Base-by-base conservation (phyloP, 2,888 invertebrate genomes). In the Proisotoma minuta region DNA sequence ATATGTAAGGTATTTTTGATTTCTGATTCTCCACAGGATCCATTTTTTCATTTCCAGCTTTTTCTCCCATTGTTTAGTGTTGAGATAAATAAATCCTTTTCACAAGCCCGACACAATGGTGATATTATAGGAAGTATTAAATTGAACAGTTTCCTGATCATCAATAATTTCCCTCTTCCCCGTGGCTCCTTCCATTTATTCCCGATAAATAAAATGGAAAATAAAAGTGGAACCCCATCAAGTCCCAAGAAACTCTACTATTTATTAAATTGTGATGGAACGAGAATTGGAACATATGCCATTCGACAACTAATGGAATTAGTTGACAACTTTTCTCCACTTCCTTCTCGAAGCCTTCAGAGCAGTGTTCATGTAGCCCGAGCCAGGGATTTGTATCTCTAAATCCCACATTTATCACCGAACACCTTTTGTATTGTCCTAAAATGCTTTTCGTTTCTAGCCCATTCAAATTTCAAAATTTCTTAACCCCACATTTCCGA, bases 161-260 rank as follows among this genome's bases (percentile, higher is more conserved):
- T 62, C 65, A 66, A 63, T 66, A 66, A 66, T 52, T 57, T 56
- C n/a, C n/a, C n/a, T 61, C 58, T 57, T 65, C 65, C 67, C 67
- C 34, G 67, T 62, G 59, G 67, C 53, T 64, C 59, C 56, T 60
- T 60, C 64, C 63, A 67, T 67, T 67, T 67, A 27, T 43, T 23
- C 47, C 56, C 23, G 56, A 49, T 22, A 49, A 49, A 56, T 56
- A 47, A 56, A 40, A 40, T 24, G 23, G 56, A 47, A 56, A 27
- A 18, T 26, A 15, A 10, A 52, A 27, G n/a, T 58, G 58, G 50
- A 50, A 50, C 58, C 58, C 58, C 39, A 39, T 50, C 43, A 24
- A 15, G 43, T 24, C 26, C n/a, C 4, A 47, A 40, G 47, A 20
- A 52, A 18, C 24, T n/a, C n/a, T n/a, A 26, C 26, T 52, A 28